Base-by-base conservation (phyloP, 2,888 invertebrate genomes). In the Punctoribates punctum region DNA sequence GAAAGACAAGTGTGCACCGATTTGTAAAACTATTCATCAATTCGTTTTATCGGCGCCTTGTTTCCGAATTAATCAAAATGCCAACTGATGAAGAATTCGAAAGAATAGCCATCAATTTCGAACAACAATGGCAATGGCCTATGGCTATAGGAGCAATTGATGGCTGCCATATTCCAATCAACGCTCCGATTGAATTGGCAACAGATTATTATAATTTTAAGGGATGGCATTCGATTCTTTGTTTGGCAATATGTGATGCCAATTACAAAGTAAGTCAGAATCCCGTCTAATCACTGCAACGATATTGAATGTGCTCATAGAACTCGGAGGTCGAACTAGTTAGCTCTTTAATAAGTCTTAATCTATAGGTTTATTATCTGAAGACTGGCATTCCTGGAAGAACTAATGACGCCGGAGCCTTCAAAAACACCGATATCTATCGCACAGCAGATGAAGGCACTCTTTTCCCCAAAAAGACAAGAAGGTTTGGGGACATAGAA, bases 211-310 rank as follows among this genome's bases (percentile, higher is more conserved):
- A 62, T 15, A 62, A 62, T 29, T 62, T 23, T 15, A 62, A 62
- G 29, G 29, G 29, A 23, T 62, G 27, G 27, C n/a, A 62, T 17
- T 62, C 62, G 5, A 15, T 62, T 1, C 6, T 62, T 13, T n/a
- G 23, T 62, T 62, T 62, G 17, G 62, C 34, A 9, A 62, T 62
- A 62, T 34, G 62, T 62, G 62, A 62, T 62, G 62, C 62, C 17
- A 62, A 34, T 29, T 27, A 34, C 17, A 27, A 34, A 15, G 62
- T 62, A 34, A 62, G 17, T 48, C 5, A 42, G 42, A 42, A 42
- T 42, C 42, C 42, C 42, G 42, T 42, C 42, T 42, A 42, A 42
- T 42, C 42, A 42, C 42, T 42, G 42, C 42, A 42, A 42, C 42
- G 42, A 42, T n/a, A 34, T 34, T 34, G 8, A 34, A 34, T 34